Base-by-base conservation (phyloP, 2,113 vertebrate genomes). In the Ictalurus furcatus region DNA sequence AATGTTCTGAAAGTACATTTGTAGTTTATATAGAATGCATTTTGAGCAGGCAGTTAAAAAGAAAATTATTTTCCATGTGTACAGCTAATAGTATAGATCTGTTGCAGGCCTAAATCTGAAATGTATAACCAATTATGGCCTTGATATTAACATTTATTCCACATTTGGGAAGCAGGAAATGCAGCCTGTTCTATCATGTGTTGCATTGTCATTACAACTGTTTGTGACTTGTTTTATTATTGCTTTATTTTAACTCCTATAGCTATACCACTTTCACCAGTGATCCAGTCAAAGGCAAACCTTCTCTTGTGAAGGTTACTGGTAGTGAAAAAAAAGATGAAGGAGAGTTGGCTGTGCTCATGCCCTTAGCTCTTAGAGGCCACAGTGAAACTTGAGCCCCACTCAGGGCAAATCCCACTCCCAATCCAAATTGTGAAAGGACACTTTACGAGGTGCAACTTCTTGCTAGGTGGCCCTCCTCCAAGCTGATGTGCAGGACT, bases 391-490 rank as follows among this genome's bases (percentile, higher is more conserved):
- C 17, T 25, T 30, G 86, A 90, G 80, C 76, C 23, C 44, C 84
- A 79, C 58, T 74, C n/a, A 52, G 67, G 56, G 84, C 76, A 88
- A 88, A 86, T 61, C 74, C 30, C 80, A 28, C 40, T 16, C 73
- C 73, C 54, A 14, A 17, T 23, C 30, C 54, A 76, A 86, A 83
- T 78, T 74, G 82, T 84, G 84, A 90, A 78, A 88, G 84, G 81
- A 74, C 87, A 76, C 59, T 88, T 90, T 90, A 90, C 44, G 67
- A 88, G 84, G 44, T 78, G 56, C 71, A 84, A 65, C 48, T 44
- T 90, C 79, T 37, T 78, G 34, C 67, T 86, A 83, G 78, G 90
- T 90, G 87, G 90, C 65, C 90, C 17, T 21, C 73, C 84, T 83
- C 61, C 5, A 44, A 44, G 44, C 44, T 44, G 44, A 44, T 44